Evolutionary conservation across 2,797 vertebrate species (phyloP).

Genomic region (Alfaro cultratus): DNA sequence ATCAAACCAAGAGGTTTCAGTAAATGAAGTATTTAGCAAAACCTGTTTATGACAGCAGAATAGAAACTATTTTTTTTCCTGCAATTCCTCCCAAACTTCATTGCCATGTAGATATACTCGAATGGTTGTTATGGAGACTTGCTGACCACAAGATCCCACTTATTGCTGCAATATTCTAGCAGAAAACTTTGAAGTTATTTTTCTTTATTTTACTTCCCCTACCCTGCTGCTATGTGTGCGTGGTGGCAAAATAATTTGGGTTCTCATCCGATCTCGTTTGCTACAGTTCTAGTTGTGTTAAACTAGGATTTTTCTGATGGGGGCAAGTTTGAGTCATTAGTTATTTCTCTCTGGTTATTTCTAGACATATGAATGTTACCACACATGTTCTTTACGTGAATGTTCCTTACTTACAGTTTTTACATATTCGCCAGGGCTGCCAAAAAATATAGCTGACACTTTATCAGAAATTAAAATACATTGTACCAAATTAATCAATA

Average conservation of each 20-base stretch:
- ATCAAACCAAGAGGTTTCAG: not conserved
- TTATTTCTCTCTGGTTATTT: not conserved
- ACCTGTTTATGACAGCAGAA: not conserved
- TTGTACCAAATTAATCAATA: not conserved
- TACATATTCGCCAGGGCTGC: not conserved
- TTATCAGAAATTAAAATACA: not conserved
- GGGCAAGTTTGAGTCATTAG: not conserved
- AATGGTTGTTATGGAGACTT: not conserved
- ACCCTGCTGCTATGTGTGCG: not conserved
- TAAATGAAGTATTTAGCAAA: not conserved
- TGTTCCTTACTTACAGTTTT: not conserved
- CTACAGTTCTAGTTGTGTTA: not conserved
- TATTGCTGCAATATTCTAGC: not conserved
- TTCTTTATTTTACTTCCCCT: not conserved
- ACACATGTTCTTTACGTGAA: not conserved
- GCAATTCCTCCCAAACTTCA: not conserved
- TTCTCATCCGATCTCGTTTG: not conserved
- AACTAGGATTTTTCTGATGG: not conserved
- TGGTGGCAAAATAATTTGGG: not conserved
- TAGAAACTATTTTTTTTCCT: not conserved
- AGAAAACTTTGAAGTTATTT: not conserved
- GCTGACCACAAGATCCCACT: not conserved
- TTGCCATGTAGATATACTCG: not conserved
- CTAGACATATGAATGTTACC: not conserved
- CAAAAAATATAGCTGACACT: slow-evolving; percentile 14